Percentiles rank a stretch among this genome's conserved stretches.
Evolutionary conservation across 2,113 vertebrate genomes (phyloP).

Genomic region (Delphinus delphis): DNA sequence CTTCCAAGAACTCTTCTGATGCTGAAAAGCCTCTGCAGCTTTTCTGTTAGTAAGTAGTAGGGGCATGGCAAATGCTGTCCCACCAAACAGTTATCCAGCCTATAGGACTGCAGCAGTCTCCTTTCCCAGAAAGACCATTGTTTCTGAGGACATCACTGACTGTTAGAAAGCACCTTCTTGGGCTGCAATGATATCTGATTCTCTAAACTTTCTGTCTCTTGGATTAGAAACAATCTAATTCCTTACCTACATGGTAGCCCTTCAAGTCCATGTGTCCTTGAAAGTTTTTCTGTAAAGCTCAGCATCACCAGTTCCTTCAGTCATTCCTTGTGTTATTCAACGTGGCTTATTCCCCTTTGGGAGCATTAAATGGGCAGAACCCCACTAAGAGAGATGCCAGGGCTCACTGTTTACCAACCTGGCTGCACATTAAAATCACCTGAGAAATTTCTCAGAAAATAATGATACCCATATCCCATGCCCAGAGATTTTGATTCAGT

Average conservation of each 20-base stretch:
- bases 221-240: not conserved
- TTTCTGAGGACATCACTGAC: not conserved
- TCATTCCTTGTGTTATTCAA: not conserved
- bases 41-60: not conserved
- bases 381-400: not conserved
- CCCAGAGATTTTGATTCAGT: conserved; percentile 1
- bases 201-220: not conserved
- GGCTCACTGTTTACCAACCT: not conserved
- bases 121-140: not conserved
- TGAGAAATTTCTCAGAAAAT: not conserved
- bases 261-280: not conserved
- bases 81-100: not conserved
- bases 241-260: not conserved
- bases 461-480: not conserved
- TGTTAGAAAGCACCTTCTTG: not conserved
- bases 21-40: not conserved
- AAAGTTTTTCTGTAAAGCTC: not conserved
- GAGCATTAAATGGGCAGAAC: not conserved
- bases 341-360: not conserved
- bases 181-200: not conserved
- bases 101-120: not conserved
- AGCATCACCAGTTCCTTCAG: not conserved
- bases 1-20: not conserved
- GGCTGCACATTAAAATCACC: not conserved
- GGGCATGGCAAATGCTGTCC: not conserved